phyloP scores from a whole-genome alignment of 35 echinoderm and acorn worm genomes.

The Strongylocentrotus purpuratus region DNA sequence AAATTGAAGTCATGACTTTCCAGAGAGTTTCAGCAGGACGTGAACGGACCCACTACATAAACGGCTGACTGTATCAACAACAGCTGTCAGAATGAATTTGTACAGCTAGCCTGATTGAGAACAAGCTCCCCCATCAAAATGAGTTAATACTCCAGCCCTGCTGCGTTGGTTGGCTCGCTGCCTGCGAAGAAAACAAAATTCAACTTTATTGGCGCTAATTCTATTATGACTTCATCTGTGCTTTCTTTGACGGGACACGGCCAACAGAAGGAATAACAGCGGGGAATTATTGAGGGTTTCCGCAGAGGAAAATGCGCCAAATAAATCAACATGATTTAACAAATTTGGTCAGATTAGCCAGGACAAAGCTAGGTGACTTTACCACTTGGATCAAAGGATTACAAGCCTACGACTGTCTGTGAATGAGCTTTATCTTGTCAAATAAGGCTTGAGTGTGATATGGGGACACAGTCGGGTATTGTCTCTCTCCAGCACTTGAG shows the following conservation, averaged over 20 bases:
- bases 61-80: neutral
- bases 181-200: slow-evolving; percentile 28
- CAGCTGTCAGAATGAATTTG: slow-evolving; percentile 41
- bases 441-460: slow-evolving; percentile 31
- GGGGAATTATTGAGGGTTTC: slow-evolving; percentile 49
- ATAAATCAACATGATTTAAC: slow-evolving; percentile 54
- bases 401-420: slow-evolving; percentile 44
- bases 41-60: neutral
- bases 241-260: slow-evolving; percentile 8
- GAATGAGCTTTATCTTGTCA: slow-evolving; percentile 47
- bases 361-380: slow-evolving; percentile 31
- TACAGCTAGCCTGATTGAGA: slow-evolving; percentile 4
- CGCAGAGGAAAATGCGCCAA: slow-evolving; percentile 42
- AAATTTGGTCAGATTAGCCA: slow-evolving; percentile 48
- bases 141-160: slow-evolving; percentile 49
- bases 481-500: neutral
- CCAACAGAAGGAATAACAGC: slow-evolving; percentile 48
- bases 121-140: slow-evolving; percentile 25
- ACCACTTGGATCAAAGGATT: slow-evolving; percentile 24
- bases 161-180: neutral
- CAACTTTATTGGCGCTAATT: slow-evolving; percentile 41
- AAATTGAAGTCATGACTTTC: neutral
- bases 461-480: slow-evolving; percentile 27
- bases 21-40: neutral
- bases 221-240: slow-evolving; percentile 42